phyloP scores from a whole-genome alignment of 2,113 vertebrate species.

The Eurystomus gularis region DNA sequence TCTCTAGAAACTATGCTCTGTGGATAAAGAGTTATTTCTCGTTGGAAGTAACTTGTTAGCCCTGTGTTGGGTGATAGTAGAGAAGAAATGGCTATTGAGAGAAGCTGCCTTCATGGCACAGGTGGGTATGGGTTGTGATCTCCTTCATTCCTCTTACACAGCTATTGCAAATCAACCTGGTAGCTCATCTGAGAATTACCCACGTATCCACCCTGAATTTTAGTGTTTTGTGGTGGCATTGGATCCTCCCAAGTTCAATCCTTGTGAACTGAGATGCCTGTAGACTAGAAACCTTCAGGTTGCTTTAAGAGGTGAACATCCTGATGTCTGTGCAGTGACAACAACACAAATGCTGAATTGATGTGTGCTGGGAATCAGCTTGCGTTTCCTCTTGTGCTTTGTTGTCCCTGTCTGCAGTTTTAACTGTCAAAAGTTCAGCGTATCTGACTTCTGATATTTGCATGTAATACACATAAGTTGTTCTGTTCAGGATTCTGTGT shows the following conservation, averaged over 20 bases:
- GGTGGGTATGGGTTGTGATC: not conserved
- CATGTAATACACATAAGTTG: not conserved
- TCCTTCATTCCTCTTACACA: not conserved
- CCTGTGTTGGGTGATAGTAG: not conserved
- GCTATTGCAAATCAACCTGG: not conserved
- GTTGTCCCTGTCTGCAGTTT: not conserved
- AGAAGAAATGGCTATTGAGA: not conserved
- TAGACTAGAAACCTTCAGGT: not conserved
- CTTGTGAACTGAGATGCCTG: not conserved
- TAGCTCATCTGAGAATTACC: not conserved
- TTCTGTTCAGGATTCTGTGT: not conserved
- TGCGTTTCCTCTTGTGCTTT: not conserved
- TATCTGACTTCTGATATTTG: not conserved
- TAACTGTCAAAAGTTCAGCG: not conserved
- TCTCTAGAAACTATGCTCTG: not conserved
- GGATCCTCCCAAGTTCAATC: not conserved
- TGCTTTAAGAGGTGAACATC: not conserved
- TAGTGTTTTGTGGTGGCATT: not conserved
- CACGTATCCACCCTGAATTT: not conserved
- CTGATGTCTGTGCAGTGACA: not conserved
- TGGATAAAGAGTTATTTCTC: not conserved
- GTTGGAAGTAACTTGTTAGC: not conserved
- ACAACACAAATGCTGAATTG: accelerated
- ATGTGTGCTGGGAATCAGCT: not conserved
- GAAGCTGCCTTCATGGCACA: not conserved